Conservation (phyloP, 2,888 invertebrate genomes). For the Seladonia tumulorum region DNA sequence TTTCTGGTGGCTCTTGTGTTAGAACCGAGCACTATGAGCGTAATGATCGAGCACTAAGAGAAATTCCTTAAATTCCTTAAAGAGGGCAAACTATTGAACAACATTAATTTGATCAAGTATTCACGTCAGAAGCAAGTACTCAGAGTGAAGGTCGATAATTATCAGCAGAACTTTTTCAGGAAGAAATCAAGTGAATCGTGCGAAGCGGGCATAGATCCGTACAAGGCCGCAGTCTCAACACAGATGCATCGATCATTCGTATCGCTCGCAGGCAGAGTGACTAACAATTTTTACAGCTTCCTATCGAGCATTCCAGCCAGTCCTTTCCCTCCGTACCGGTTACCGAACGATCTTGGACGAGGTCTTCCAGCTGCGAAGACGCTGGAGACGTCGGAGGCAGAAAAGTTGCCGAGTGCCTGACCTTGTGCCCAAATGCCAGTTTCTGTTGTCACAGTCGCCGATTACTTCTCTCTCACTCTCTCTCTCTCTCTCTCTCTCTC, state of each 20-base stretch:
- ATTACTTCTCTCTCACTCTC: slow-evolving; percentile 41
- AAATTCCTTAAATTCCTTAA: not conserved
- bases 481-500: slow-evolving; percentile 12
- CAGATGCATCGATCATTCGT: slow-evolving; percentile 11
- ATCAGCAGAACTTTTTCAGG: not conserved
- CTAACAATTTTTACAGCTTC: slow-evolving; percentile 68
- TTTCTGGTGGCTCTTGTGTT: not conserved
- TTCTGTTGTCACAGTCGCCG: slow-evolving; percentile 67
- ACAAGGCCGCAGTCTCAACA: slow-evolving; percentile 19
- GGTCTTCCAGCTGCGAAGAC: slow-evolving; percentile 39
- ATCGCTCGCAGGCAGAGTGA: slow-evolving; percentile 23
- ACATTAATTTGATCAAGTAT: too few relatives aligned
- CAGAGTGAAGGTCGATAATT: not conserved
- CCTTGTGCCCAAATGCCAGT: slow-evolving; percentile 77
- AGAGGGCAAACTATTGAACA: not conserved
- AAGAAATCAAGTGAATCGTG: not conserved
- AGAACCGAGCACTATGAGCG: not conserved
- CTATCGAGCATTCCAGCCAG: slow-evolving; percentile 58
- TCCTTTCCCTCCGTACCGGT: slow-evolving; percentile 59
- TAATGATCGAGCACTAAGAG: not conserved
- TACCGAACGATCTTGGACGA: slow-evolving; percentile 64
- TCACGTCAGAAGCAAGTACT: too few relatives aligned
- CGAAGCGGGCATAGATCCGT: slow-evolving; percentile 4
- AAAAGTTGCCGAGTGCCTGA: slow-evolving; percentile 62
- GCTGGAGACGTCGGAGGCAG: slow-evolving; percentile 21